Evolutionary conservation across 2,797 vertebrate genomes (phyloP), one percentile per base, ranked within the genome.

Genomic region (Rhynchonycteris naso): DNA sequence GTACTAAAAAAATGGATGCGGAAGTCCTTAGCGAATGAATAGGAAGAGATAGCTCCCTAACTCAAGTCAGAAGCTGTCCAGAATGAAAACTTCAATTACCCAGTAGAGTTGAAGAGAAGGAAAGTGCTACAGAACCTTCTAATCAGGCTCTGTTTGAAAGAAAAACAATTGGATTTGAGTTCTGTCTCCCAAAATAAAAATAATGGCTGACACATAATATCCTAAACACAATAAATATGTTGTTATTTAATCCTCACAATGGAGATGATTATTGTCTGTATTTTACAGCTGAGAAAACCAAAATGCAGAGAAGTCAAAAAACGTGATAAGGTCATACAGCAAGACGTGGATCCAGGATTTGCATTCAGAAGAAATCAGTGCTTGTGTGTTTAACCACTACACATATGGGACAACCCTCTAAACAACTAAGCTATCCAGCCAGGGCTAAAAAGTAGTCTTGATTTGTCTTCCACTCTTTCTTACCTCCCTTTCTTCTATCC

Each of bases 151-250:
- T 58, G 16, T 52, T 50, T 8, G 50, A 65, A 81, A 63, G 58
- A 22, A 9, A 56, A 81, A 59, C 47, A 63, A 33, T 8, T 33
- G 56, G 6, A 30, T 71, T 89, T 93, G 54, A 47, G 19, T 4
- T 66, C 13, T 85, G 8, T n/a, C 47, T 95, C 69, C 16, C 43
- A 24, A 94, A 85, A 92, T 63, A 69, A 87, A 90, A 91, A 43
- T 22, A 21, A 54, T 33, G 87, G 14, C 18, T 33, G 35, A 52
- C 14, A 61, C 1, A 68, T 4, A 84, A 33, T 6, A 7, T 16
- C 63, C 43, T 38, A 66, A 86, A 35, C 8, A 81, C 1, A 61
- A 28, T 24, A 92, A 66, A 56, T 74, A 19, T 0, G 11, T 35
- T 58, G 26, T 38, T 52, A 50, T 33, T 68, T 52, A 86, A 33